Base-by-base conservation (phyloP, 2,113 vertebrate species). In the Amazona vittata region DNA sequence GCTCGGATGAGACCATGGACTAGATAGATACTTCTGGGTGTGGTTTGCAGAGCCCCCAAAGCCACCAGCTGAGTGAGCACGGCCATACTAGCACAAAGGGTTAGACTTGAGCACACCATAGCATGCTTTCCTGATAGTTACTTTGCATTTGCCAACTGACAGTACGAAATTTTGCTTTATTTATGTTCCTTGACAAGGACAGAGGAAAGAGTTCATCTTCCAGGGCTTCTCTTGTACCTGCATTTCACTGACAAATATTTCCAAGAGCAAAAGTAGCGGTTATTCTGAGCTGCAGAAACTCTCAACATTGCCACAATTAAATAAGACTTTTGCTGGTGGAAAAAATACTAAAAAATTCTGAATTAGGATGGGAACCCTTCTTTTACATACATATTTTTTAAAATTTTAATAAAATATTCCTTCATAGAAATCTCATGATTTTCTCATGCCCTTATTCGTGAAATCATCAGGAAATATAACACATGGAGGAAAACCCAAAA, bases 201-300 rank as follows among this genome's bases (percentile, higher is more conserved):
- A 0, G 3, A 33, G 47, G 71, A 79, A 64, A 67, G 24, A 59
- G 47, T 63, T 75, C 12, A 18, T 68, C 22, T 90, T 63, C 43
- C 71, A 80, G 24, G 50, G 37, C 19, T 86, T 79, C 46, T 75
- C 62, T 57, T 63, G 29, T 43, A 33, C 52, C 35, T 86, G 50
- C 6, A 12, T 86, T 94, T 91, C 39, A 6, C 43, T 37, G n/a
- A 15, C 28, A 59, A 37, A 19, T 44, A 33, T 90, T 70, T 88
- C 43, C 71, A 64, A 83, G 59, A 19, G 19, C 46, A 79, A 68
- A 93, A 94, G 24, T 24, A 88, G 65, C 67, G 17, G 19, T 70
- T 75, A 57, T 85, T 95, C 46, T 90, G 46, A 76, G 70, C 67
- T 62, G 33, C 15, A 81, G 53, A 81, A 86, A 69, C 50, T 69